Percentiles rank a stretch among this genome's conserved stretches.
phyloP scores from a whole-genome alignment of 2,113 vertebrate species.

The Eulemur rufifrons region DNA sequence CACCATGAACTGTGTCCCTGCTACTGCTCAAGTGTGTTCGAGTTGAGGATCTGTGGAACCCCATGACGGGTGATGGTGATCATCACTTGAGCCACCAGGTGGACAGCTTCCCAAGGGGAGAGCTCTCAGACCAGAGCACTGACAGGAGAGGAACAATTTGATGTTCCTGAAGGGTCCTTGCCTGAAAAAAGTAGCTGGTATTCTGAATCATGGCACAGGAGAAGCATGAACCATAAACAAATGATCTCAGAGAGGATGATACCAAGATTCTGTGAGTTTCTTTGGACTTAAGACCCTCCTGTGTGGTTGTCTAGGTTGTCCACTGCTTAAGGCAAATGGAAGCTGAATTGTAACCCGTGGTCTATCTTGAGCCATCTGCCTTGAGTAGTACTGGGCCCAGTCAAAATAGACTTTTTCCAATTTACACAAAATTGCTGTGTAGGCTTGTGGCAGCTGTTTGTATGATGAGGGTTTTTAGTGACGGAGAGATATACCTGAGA shows the following conservation, averaged over 20 bases:
- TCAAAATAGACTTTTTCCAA: background rate
- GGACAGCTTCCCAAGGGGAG: background rate
- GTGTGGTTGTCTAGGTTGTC: background rate
- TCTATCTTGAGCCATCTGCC: background rate
- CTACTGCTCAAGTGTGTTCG: too few species aligned
- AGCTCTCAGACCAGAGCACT: background rate
- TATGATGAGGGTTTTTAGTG: rapidly evolving
- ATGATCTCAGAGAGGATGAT: background rate
- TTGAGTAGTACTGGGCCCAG: background rate
- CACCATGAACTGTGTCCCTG: background rate
- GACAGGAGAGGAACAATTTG: background rate
- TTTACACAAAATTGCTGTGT: background rate
- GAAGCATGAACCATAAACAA: background rate
- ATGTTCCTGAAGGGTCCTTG: background rate
- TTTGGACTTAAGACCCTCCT: background rate
- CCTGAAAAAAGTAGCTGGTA: background rate
- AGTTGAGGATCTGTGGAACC: background rate
- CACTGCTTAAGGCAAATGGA: background rate
- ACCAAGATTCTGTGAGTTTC: background rate
- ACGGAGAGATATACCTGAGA: background rate
- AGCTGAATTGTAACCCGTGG: background rate
- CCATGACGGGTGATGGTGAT: rapidly evolving
- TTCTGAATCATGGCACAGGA: background rate
- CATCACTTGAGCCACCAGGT: too few species aligned
- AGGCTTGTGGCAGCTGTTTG: background rate